Evolutionary conservation across 2,888 invertebrate genomes (phyloP), one percentile per base, ranked within the genome.

Genomic region (Neria commutata): DNA sequence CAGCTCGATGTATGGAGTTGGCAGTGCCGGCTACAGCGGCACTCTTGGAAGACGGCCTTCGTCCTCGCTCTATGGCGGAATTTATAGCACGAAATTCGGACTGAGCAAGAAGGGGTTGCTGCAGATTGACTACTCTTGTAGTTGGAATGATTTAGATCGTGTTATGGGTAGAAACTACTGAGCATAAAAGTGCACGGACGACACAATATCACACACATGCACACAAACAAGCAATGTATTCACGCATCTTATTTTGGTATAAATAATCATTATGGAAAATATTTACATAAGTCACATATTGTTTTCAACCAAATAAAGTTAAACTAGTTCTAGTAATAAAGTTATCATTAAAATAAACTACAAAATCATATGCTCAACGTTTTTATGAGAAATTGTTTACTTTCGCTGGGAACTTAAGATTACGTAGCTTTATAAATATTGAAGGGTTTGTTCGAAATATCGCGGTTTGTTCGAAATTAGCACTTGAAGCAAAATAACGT

Each of bases 111-210:
- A 91, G 73, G 91, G 92, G 54, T 88, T 91, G 71, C 83, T 91
- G 49, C 89, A 91, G 83, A 91, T 92, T 68, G 92, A 92, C 77
- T 92, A 92, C 74, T 90, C 91, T 1, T 89, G 88, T 80, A 91
- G 90, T 81, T 92, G 91, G 91, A 89, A 89, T 79, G 90, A 90
- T 58, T 83, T 92, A 63, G 89, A 91, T 77, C 87, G 90, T 73
- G 89, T 90, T 68, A 91, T 91, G 71, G 84, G 75, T 23, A 70
- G 77, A 17, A 73, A 79, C 34, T 80, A 70, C 56, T 79, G 42
- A 42, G 6, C 29, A 11, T 8, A n/a, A n/a, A n/a, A n/a, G n/a
- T n/a, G n/a, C n/a, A n/a, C n/a, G n/a, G n/a, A n/a, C n/a, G n/a
- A n/a, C n/a, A n/a, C n/a, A n/a, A n/a, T n/a, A n/a, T n/a, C n/a